These are phyloP conservation scores for Gymnarchus niloticus DNA, from an alignment of 2,113 vertebrate genomes.

Conservation along the genomic window DNA sequence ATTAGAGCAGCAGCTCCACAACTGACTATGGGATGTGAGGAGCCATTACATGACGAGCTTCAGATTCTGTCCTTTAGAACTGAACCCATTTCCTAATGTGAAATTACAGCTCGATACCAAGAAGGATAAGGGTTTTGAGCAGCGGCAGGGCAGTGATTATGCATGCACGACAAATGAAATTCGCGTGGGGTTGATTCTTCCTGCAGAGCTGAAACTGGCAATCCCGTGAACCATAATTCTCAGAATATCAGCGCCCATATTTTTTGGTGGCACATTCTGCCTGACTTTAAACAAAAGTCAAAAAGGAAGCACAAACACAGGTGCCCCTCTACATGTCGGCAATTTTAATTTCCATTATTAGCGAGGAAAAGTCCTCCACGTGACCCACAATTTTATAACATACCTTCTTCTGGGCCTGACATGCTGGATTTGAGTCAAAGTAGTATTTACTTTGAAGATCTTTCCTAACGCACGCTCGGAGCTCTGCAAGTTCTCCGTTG, in stretches of 20 bases:
- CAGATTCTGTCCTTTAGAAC: constrained; percentile 46
- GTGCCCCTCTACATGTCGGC: constrained; percentile 62
- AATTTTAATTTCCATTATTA: constrained; percentile 77
- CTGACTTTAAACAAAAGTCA: constrained; percentile 50
- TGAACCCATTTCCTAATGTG: constrained; percentile 60
- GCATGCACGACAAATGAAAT: constrained; percentile 59
- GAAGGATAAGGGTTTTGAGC: constrained; percentile 47
- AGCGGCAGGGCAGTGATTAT: constrained; percentile 56
- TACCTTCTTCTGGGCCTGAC: constrained; percentile 79
- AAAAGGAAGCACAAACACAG: constrained; percentile 38
- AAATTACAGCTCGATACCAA: constrained; percentile 61
- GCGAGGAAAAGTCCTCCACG: constrained; percentile 74
- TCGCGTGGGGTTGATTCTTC: constrained; percentile 50
- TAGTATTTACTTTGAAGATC: constrained; percentile 36
- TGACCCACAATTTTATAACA: constrained; percentile 77
- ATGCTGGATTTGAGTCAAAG: constrained; percentile 62
- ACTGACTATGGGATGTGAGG: constrained; percentile 29
- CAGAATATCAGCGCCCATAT: constrained; percentile 56
- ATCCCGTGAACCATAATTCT: constrained; percentile 50
- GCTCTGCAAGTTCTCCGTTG: too few species aligned
- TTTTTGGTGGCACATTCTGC: constrained; percentile 26
- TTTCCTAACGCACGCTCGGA: constrained; percentile 71
- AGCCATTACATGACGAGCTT: constrained; percentile 3
- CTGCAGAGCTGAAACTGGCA: constrained; percentile 45
- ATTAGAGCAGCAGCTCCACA: neutral